Conservation (phyloP, 2,888 invertebrate genomes). For the Taphrorychus bicolor region DNA sequence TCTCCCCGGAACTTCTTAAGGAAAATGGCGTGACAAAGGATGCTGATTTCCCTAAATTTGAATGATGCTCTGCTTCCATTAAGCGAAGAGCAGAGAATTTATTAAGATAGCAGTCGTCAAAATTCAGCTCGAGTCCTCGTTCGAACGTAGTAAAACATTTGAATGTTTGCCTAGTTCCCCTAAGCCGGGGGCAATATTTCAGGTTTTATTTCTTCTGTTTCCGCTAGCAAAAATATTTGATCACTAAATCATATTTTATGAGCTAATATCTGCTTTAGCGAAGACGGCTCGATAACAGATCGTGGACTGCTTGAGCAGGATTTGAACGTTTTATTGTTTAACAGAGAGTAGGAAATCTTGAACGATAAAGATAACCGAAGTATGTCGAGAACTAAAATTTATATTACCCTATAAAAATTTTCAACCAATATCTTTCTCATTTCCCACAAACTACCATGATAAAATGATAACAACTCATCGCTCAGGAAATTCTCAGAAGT, state of each 20-base stretch:
- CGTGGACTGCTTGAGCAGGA: neutral
- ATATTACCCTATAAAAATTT: too few relatives aligned
- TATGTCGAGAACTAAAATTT: too few relatives aligned
- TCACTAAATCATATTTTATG: neutral
- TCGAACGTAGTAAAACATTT: neutral
- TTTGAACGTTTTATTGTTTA: neutral
- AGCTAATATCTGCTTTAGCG: neutral
- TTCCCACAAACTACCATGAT: too few relatives aligned
- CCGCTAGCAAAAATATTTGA: neutral
- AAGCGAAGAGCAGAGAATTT: neutral
- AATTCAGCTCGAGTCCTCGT: neutral
- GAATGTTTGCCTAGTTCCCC: neutral
- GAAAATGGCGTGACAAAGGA: neutral
- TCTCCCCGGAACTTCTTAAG: neutral
- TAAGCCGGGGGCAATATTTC: neutral
- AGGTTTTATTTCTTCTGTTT: slow-evolving; percentile 1
- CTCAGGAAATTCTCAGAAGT: too few relatives aligned
- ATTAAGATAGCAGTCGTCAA: neutral
- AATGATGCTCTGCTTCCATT: neutral
- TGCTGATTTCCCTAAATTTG: neutral
- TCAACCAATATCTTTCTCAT: too few relatives aligned
- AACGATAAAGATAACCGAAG: too few relatives aligned
- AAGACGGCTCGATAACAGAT: neutral
- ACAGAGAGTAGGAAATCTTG: too few relatives aligned
- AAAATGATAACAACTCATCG: too few relatives aligned